These are phyloP conservation scores for Drosophila ohnishii DNA, from an alignment of 1,140 invertebrate species.

Conservation along the genomic window DNA sequence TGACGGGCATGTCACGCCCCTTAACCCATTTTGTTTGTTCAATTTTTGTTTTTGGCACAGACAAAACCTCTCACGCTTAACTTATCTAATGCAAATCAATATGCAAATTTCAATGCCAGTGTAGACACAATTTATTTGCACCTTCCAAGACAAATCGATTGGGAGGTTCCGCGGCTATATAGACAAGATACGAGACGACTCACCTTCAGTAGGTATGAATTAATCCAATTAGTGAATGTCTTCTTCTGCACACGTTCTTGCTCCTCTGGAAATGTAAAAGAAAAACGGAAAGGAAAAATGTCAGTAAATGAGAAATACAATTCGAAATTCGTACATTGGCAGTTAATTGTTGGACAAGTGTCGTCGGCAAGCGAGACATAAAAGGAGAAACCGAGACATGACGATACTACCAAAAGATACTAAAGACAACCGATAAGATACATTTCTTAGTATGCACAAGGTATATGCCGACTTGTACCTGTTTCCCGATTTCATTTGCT, in stretches of 20 bases:
- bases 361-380: slow-evolving; percentile 25
- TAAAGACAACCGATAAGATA: slow-evolving; percentile 71
- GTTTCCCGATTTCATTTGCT: slow-evolving; percentile 30
- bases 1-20: slow-evolving; percentile 42
- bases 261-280: slow-evolving; percentile 93
- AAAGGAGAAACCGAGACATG: slow-evolving; percentile 42
- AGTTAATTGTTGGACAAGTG: slow-evolving; percentile 65
- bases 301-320: slow-evolving; percentile 54
- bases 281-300: slow-evolving; percentile 54
- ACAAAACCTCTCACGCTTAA: slow-evolving; percentile 45
- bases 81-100: slow-evolving; percentile 54
- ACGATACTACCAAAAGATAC: slow-evolving; percentile 59
- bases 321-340: slow-evolving; percentile 53
- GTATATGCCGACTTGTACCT: slow-evolving; percentile 6
- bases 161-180: slow-evolving; percentile 2
- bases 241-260: slow-evolving; percentile 99
- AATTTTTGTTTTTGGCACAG: slow-evolving; percentile 15
- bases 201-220: slow-evolving; percentile 98
- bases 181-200: slow-evolving; percentile 78
- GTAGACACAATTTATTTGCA: slow-evolving; percentile 53
- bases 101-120: slow-evolving; percentile 72
- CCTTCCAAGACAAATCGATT: slow-evolving; percentile 52
- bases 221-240: slow-evolving; percentile 99
- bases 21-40: slow-evolving; percentile 22
- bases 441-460: slow-evolving; percentile 36